Evolutionary conservation across 2,797 vertebrate species (phyloP).

Genomic region (Molossus alvarezi): DNA sequence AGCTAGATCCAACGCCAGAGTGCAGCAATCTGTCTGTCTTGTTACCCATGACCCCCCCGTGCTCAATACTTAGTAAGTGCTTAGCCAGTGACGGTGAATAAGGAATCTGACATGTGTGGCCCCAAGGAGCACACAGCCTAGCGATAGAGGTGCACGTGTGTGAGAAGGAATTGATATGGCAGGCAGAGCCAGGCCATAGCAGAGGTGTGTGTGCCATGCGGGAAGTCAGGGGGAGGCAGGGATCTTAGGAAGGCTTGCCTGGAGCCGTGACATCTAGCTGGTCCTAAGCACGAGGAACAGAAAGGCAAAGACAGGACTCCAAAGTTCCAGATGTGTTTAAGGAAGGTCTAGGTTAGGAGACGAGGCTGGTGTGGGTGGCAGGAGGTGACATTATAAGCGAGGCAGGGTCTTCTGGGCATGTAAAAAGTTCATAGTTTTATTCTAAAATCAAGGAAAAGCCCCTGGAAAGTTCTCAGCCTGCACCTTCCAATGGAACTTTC

Average conservation of each 20-base stretch:
- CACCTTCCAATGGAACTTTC: neutral
- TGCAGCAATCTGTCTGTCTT: neutral
- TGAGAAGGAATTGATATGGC: neutral
- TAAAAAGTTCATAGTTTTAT: neutral
- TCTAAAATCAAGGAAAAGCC: neutral
- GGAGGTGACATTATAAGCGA: neutral
- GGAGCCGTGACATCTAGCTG: neutral
- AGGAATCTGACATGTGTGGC: neutral
- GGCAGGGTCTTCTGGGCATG: neutral
- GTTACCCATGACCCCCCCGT: neutral
- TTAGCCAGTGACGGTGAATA: neutral
- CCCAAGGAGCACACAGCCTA: neutral
- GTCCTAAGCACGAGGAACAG: neutral
- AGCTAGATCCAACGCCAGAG: neutral
- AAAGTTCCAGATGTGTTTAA: neutral
- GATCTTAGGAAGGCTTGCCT: neutral
- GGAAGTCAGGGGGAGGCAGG: neutral
- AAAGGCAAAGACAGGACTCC: neutral
- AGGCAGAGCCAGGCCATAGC: neutral
- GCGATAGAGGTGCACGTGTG: fast-evolving
- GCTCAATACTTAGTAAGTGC: neutral
- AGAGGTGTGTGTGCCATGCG: neutral
- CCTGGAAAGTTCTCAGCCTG: neutral
- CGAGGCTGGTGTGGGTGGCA: neutral
- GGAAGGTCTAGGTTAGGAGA: neutral